A percentile compares a stretch with the other conserved stretches of the same genome.
Evolutionary conservation across 2,797 vertebrate genomes (phyloP).

Genomic region (Arnoldichthys spilopterus): DNA sequence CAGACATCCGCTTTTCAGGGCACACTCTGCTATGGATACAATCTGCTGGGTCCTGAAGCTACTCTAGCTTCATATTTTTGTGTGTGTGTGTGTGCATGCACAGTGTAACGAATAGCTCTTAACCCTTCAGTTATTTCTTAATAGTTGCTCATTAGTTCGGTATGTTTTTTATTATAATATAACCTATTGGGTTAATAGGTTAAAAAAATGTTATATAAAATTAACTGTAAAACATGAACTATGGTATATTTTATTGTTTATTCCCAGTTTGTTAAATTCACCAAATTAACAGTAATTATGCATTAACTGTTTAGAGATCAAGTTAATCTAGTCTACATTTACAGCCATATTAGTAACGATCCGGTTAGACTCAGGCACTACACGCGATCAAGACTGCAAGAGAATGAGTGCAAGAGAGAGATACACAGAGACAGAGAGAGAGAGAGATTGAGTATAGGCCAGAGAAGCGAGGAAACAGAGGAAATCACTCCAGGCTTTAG

Average conservation of each 20-base stretch:
- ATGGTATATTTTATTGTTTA: too few relatives aligned
- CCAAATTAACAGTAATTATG: too few relatives aligned
- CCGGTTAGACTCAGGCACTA: background rate
- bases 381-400: conserved; percentile 57
- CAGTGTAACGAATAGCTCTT: too few relatives aligned
- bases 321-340: conserved; percentile 7
- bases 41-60: conserved; percentile 32
- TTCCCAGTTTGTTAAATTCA: too few relatives aligned
- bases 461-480: conserved; percentile 64
- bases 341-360: conserved; percentile 13
- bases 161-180: too few relatives aligned
- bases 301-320: background rate
- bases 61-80: conserved; percentile 2
- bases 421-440: conserved; percentile 29
- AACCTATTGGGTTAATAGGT: too few relatives aligned
- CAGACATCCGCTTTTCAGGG: conserved; percentile 70
- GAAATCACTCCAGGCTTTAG: conserved; percentile 87
- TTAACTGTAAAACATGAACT: too few relatives aligned
- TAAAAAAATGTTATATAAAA: too few relatives aligned
- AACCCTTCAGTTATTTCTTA: too few relatives aligned
- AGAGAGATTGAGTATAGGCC: conserved; percentile 31
- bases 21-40: conserved; percentile 52
- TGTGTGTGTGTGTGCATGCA: conserved; percentile 7
- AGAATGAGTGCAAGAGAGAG: conserved; percentile 43
- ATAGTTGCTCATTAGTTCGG: too few relatives aligned